Evolutionary conservation across 2,888 invertebrate species (phyloP), one percentile per base, ranked within the genome.

Genomic region (Pseudococcus longispinus): DNA sequence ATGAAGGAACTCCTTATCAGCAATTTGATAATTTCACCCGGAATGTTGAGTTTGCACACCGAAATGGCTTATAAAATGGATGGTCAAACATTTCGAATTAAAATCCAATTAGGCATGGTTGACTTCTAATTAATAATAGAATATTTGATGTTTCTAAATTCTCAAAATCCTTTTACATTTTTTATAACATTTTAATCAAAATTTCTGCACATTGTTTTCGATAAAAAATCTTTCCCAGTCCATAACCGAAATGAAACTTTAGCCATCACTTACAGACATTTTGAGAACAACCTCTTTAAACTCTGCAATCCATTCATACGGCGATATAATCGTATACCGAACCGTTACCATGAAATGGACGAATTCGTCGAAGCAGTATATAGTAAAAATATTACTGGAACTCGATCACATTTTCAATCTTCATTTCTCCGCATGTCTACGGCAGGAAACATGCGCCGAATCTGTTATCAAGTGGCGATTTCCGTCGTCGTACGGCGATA

Each of bases 331-430:
- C 60, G 60, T 29, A 70, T 29, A 70, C 70, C 18, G 70, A 70
- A 70, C 70, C 70, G 29, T 70, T 70, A 70, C 70, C 70, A 70
- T 70, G 70, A 70, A 70, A 70, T 70, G 70, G 70, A 70, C 70
- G 70, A 70, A 70, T 70, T 70, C 70, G 70, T 70, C 70, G 29
- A 70, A 60, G 23, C 37, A 37, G 23, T 23, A 11, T 65, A 29
- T 70, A 70, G 70, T 65, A 55, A 23, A 65, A 65, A 65, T 70
- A 70, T 70, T 70, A 29, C 70, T 70, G 29, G 70, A 70, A 70
- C 70, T 15, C 70, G 70, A 70, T 29, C 70, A 18, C 29, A 70
- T 70, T 70, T 70, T 29, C 13, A 70, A 70, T 26, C 29, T 70
- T 65, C 20, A 55, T 55, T 15, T 65, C 29, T 32, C 15, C 70